These are phyloP conservation scores for Piezodorus guildinii DNA, from an alignment of 1,140 invertebrate genomes.

Conservation along the genomic window DNA sequence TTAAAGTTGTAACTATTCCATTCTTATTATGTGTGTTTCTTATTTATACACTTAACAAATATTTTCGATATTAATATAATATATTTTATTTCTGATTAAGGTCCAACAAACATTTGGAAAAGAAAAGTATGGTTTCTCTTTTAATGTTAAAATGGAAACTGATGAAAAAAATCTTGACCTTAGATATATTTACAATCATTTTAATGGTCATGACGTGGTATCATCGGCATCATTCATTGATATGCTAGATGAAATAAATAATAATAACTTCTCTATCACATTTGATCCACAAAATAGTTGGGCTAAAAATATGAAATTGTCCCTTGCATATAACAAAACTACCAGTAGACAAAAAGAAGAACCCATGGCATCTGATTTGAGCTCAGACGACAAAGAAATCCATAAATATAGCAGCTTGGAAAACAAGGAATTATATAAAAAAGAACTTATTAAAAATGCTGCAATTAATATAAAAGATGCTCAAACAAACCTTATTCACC, in stretches of 20 bases:
- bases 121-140: conserved; percentile 34
- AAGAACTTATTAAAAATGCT: too few species aligned
- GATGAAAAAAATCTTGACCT: conserved; percentile 34
- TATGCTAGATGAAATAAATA: conserved; percentile 24
- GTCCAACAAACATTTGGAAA: conserved; percentile 25
- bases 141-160: conserved; percentile 39
- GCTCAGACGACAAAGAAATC: neutral
- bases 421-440: neutral
- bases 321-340: neutral
- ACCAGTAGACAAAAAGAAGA: neutral
- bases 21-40: neutral
- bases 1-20: conserved; percentile 19
- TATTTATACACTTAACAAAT: neutral
- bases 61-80: neutral
- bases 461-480: too few species aligned
- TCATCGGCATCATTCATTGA: conserved; percentile 27
- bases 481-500: too few species aligned
- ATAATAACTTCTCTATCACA: conserved; percentile 22
- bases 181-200: conserved; percentile 24
- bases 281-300: conserved; percentile 27
- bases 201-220: conserved; percentile 28
- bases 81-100: conserved; percentile 2
- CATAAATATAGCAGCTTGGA: neutral
- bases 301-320: conserved; percentile 26
- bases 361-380: neutral